These are phyloP conservation scores for Gnathonemus echidnorhynchus DNA, from an alignment of 2,113 vertebrate genomes.

Conservation along the genomic window DNA sequence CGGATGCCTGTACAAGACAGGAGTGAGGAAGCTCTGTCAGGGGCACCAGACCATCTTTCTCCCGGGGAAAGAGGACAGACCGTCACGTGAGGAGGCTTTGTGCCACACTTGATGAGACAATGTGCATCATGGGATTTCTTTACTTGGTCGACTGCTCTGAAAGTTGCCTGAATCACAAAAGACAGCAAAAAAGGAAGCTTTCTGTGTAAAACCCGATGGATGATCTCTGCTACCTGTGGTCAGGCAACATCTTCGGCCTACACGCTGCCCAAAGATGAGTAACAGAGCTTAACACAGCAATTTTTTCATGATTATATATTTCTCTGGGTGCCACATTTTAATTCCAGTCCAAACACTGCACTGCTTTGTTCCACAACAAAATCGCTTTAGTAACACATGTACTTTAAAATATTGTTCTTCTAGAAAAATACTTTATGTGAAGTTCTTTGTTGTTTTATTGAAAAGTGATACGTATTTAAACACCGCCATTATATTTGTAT, in stretches of 20 bases:
- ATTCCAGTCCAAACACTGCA: not conserved
- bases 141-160: not conserved
- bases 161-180: not conserved
- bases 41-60: not conserved
- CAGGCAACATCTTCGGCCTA: not conserved
- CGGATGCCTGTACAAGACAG: slow-evolving; percentile 64
- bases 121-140: not conserved
- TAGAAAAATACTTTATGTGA: not conserved
- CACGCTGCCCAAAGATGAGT: not conserved
- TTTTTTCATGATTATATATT: not conserved
- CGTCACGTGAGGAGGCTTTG: not conserved
- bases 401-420: not conserved
- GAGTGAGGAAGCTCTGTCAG: not conserved
- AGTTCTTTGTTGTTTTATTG: not conserved
- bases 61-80: not conserved
- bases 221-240: not conserved
- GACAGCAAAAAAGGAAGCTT: not conserved
- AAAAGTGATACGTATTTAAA: not conserved
- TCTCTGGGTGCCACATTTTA: not conserved
- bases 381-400: not conserved
- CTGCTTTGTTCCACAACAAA: not conserved
- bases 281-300: not conserved
- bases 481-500: not conserved
- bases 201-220: not conserved
- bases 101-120: not conserved